phyloP scores from a whole-genome alignment of 1,140 invertebrate genomes.

The fruit fly (Drosophila melanogaster) region Release_6_plus_ISO1_MT NC_004354.4:12366501-12367000 shows the following conservation, averaged over 20 bases:
- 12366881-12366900: conserved; percentile 14
- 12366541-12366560: not conserved
- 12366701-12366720: conserved; percentile 7
- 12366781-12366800: not conserved
- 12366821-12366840: conserved; percentile 84
- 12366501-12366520: conserved; percentile 68
- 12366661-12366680: too few relatives aligned
- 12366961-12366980: conserved; percentile 41
- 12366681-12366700: too few relatives aligned
- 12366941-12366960: conserved; percentile 27
- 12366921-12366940: conserved; percentile 10
- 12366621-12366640: not conserved
- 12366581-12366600: not conserved
- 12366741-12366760: conserved; percentile 33
- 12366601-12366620: not conserved
- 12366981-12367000: conserved; percentile 70
- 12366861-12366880: conserved; percentile 80
- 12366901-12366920: not conserved
- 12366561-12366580: not conserved
- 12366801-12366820: conserved; percentile 45
- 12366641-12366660: too few relatives aligned
- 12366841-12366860: conserved; percentile 84
- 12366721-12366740: conserved; percentile 7
- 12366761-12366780: conserved; percentile 13
- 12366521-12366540: conserved; percentile 34